Base-by-base conservation (phyloP, 2,888 invertebrate genomes). In the Hymenopus coronatus region DNA sequence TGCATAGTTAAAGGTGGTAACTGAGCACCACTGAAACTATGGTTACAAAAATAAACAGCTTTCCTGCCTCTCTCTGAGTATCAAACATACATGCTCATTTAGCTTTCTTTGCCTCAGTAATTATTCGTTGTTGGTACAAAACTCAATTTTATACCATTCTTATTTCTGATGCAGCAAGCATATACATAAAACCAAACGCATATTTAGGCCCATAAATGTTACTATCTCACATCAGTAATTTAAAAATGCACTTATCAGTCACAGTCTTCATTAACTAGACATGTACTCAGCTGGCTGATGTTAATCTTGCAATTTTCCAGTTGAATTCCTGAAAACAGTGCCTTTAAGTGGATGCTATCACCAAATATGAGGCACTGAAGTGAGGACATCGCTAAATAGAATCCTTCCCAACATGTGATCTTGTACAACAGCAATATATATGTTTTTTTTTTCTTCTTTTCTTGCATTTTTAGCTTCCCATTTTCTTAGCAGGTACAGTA, bases 1-100 rank as follows among this genome's bases (percentile, higher is more conserved):
- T 15, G 20, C 54, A 86, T 28, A 46, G 28, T 46, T 46, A 40
- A 85, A 46, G 46, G 40, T 46, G 87, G 87, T 87, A 87, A 82
- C 87, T 82, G 12, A 40, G 82, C 82, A 87, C 87, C 82, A 87
- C 87, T 82, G 54, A 33, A 82, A 30, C 54, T 70, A 70, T 70
- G 54, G 8, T 28, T 87, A 87, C 27, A 87, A 87, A 87, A 87
- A 87, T 82, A 87, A 87, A 82, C 27, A 40, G 40, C 85, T 70
- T 70, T 25, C 54, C 25, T 70, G 54, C 54, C 54, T 70, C 54
- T 70, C 54, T 70, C 20, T 70, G 15, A 70, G 54, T 70, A 70
- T 70, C 25, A 70, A 70, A 70, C 54, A 70, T 70, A 70, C 54
- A 70, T 70, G 25, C 54, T 54, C 54, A 20, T 6, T 54, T 54